Percentiles rank a stretch among this genome's conserved stretches.
These are phyloP conservation scores for Clarias fuscus DNA, from an alignment of 2,797 vertebrate species.

Conservation along the genomic window DNA sequence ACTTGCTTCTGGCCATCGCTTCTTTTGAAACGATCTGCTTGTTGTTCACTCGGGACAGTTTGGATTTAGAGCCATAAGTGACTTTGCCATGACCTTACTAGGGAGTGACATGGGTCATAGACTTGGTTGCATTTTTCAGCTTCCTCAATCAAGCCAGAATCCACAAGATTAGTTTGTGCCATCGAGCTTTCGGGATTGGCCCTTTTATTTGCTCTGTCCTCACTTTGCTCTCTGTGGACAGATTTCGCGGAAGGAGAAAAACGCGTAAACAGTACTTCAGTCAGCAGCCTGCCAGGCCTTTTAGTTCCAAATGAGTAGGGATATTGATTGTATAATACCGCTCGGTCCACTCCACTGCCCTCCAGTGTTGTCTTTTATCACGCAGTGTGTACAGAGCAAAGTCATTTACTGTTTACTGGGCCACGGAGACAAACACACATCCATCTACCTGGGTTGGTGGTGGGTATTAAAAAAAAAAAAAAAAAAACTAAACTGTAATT, in stretches of 20 bases:
- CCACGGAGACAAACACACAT: conserved; percentile 44
- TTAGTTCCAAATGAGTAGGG: conserved; percentile 70
- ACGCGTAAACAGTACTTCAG: conserved; percentile 69
- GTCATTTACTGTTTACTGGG: conserved; percentile 59
- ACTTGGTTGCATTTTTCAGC: conserved; percentile 51
- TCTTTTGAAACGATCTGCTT: conserved; percentile 68
- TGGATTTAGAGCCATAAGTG: conserved; percentile 75
- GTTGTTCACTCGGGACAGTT: conserved; percentile 67
- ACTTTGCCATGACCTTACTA: conserved; percentile 68
- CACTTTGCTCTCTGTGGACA: conserved; percentile 53
- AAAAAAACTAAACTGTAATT: not conserved
- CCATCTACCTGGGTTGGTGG: not conserved
- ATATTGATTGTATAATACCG: conserved; percentile 74
- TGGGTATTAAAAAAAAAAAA: not conserved
- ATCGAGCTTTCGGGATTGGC: conserved; percentile 50
- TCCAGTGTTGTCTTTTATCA: conserved; percentile 66
- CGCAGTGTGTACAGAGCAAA: conserved; percentile 53
- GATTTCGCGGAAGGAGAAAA: conserved; percentile 52
- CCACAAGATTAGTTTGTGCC: conserved; percentile 52
- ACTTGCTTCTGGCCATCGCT: not conserved
- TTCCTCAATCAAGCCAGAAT: conserved; percentile 57
- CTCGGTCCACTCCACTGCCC: conserved; percentile 63
- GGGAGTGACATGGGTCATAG: conserved; percentile 65
- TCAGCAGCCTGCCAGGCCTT: conserved; percentile 69
- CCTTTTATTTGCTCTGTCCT: conserved; percentile 48